Conservation (phyloP, 2,888 invertebrate genomes). For the Drosophila limbata region DNA sequence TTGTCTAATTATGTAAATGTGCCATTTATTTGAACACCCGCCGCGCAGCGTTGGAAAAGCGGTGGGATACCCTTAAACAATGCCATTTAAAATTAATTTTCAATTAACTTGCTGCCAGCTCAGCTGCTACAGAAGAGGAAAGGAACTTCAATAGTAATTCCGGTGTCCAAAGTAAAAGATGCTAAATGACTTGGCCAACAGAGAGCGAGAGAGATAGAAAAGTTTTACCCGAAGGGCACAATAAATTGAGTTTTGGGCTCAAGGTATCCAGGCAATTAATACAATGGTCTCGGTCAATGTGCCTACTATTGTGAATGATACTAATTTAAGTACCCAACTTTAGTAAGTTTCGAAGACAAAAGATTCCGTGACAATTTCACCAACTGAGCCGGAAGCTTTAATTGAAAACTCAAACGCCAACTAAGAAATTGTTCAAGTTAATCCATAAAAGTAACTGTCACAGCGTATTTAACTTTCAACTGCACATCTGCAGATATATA, state of each 20-base stretch:
- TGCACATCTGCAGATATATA: conserved; percentile 1
- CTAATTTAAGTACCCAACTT: conserved; percentile 57
- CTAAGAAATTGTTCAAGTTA: conserved; percentile 46
- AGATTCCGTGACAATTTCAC: conserved; percentile 26
- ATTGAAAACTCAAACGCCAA: conserved; percentile 71
- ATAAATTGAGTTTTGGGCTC: conserved; percentile 63
- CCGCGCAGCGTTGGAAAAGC: neutral
- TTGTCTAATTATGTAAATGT: conserved; percentile 73
- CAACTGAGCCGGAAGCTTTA: conserved; percentile 48
- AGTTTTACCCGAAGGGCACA: conserved; percentile 39
- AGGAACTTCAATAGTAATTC: conserved; percentile 35
- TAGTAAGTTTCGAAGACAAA: conserved; percentile 33
- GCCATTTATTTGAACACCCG: conserved; percentile 47
- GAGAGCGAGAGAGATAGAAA: conserved; percentile 18
- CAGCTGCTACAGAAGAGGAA: conserved; percentile 4
- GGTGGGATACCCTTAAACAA: conserved; percentile 52
- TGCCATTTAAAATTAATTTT: conserved; percentile 75
- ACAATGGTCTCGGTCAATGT: conserved; percentile 34
- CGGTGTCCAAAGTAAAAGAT: conserved; percentile 21
- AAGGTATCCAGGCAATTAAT: conserved; percentile 55
- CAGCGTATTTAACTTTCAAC: conserved; percentile 52
- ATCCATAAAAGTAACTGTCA: conserved; percentile 52
- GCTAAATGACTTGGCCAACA: conserved; percentile 33
- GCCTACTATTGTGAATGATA: conserved; percentile 56
- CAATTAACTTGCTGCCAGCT: conserved; percentile 65